These are phyloP conservation scores for Biston betularia DNA, from an alignment of 2,888 invertebrate species.

Conservation along the genomic window DNA sequence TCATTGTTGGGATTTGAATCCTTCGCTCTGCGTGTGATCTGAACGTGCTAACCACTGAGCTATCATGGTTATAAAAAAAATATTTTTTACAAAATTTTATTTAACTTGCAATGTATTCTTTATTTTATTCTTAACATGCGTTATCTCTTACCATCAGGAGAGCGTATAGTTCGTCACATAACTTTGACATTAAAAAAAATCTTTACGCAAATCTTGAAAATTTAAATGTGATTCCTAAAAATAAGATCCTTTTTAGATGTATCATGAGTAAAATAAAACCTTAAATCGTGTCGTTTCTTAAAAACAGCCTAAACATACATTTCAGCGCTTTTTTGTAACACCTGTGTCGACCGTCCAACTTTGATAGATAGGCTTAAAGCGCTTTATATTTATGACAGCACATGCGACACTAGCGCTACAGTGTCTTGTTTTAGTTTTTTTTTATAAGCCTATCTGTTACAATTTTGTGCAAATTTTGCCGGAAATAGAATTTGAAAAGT, in stretches of 20 bases:
- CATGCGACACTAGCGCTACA: constrained; percentile 19
- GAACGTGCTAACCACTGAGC: too few species aligned
- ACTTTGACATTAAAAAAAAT: too few species aligned
- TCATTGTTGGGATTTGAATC: too few species aligned
- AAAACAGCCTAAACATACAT: constrained; percentile 12
- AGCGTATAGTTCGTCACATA: too few species aligned
- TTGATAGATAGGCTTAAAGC: constrained; percentile 43
- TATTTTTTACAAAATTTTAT: too few species aligned
- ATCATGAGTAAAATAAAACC: neutral
- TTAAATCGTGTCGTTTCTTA: neutral
- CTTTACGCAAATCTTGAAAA: too few species aligned
- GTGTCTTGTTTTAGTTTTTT: constrained; percentile 21
- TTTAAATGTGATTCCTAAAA: too few species aligned
- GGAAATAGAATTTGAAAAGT: neutral
- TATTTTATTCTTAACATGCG: too few species aligned
- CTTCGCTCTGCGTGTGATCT: too few species aligned
- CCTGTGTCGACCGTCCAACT: constrained; percentile 31
- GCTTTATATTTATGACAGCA: constrained; percentile 40
- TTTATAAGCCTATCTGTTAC: constrained; percentile 6
- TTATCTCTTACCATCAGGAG: too few species aligned
- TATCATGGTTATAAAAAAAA: too few species aligned
- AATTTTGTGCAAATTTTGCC: neutral
- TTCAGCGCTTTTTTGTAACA: constrained; percentile 32
- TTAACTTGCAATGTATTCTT: too few species aligned
- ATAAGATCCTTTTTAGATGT: neutral